Evolutionary conservation across 2,888 invertebrate species (phyloP), one percentile per base, ranked within the genome.

Genomic region (Mesoligia furuncula): DNA sequence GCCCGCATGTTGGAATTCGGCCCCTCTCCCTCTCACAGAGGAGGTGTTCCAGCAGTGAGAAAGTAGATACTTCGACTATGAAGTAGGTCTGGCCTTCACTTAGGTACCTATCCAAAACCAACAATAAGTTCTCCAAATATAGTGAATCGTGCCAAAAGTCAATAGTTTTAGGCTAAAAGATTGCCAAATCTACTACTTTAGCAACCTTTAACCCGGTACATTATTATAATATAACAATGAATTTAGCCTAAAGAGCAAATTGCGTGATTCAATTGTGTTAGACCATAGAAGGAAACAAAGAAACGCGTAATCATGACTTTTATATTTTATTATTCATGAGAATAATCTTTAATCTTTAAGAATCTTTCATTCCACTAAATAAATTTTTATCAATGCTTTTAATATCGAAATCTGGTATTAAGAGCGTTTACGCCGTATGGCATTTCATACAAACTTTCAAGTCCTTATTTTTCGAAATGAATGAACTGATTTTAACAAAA

Each of bases 181-280:
- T 84, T 85, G 48, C 83, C 13, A 59, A 85, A 84, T 69, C 2
- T 2, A 67, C 42, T 64, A 27, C 48, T 71, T 64, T 51, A 24
- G 48, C 48, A 70, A 85, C 86, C 86, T 84, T 73, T 82, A 66
- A 77, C 83, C 69, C 31, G 64, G 36, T 54, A 51, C 62, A 77
- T 68, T 78, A 80, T 69, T 42, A 15, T 79, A 71, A 15, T 79
- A 71, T 15, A 67, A 45, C 77, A 69, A 82, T 78, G 69, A 73
- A 57, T 85, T 80, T 76, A 64, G 64, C 71, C 74, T 84, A 81
- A 87, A 86, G 84, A 87, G 76, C 81, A 81, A 70, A 81, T 87
- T 80, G 87, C 87, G 84, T 86, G 84, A 80, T 84, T 79, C 81
- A 77, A 86, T 84, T 86, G 77, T 81, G 70, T 81, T 76, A 77